Evolutionary conservation across 1,140 invertebrate genomes (phyloP).

Genomic region (Panulirus ornatus): DNA sequence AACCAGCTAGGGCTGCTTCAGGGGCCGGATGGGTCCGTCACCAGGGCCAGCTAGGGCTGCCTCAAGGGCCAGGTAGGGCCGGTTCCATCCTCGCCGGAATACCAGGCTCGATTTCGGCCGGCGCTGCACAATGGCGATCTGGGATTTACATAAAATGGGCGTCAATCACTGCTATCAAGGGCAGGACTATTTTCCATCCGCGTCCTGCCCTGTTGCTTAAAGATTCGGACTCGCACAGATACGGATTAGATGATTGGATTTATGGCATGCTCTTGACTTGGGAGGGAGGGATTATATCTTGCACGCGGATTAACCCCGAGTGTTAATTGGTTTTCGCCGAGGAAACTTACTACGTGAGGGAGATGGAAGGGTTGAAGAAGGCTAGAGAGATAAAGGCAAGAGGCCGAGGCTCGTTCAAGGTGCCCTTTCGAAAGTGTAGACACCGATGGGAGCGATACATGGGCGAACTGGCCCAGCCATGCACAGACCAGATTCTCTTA

Average conservation of each 20-base stretch:
- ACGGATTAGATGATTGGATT: constrained; percentile 48
- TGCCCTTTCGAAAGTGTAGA: constrained; percentile 22
- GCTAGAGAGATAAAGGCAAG: neutral
- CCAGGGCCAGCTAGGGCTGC: neutral
- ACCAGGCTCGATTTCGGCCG: constrained; percentile 52
- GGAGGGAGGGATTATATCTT: neutral
- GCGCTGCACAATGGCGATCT: constrained; percentile 41
- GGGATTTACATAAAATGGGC: constrained; percentile 58
- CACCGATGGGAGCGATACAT: constrained; percentile 26
- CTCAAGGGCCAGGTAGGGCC: neutral
- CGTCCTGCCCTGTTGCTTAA: constrained; percentile 37
- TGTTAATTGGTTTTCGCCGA: neutral
- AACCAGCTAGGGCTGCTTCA: neutral
- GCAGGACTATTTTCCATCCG: constrained; percentile 31
- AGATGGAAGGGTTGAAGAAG: neutral
- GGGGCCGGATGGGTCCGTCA: neutral
- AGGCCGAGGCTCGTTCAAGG: constrained; percentile 36
- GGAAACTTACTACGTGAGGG: too few species aligned
- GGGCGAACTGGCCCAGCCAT: neutral
- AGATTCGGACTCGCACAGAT: constrained; percentile 33
- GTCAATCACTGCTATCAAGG: constrained; percentile 60
- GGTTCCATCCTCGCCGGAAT: neutral
- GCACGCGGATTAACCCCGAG: neutral
- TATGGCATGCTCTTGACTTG: neutral
- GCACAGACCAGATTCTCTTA: too few species aligned